A percentile compares a stretch with the other conserved stretches of the same genome.
phyloP scores from a whole-genome alignment of 2,113 vertebrate species.

The Chionis minor region DNA sequence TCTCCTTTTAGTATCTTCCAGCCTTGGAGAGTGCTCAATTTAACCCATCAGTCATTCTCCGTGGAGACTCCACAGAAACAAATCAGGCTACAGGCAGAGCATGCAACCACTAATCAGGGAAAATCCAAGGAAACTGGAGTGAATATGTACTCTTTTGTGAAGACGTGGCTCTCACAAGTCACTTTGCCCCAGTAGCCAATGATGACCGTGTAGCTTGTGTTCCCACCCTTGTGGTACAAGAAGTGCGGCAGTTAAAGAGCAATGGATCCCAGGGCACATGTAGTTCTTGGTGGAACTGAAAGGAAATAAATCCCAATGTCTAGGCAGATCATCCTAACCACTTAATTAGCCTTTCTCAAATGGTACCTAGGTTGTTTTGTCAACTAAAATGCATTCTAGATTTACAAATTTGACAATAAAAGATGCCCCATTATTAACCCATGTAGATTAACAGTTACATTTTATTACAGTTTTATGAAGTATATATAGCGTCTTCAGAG shows the following conservation, averaged over 20 bases:
- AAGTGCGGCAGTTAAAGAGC: neutral
- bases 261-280: neutral
- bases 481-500: neutral
- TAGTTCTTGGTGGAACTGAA: neutral
- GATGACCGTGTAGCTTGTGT: neutral
- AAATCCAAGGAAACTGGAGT: neutral
- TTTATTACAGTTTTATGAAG: neutral
- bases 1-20: neutral
- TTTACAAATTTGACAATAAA: neutral
- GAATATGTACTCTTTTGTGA: neutral
- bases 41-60: neutral
- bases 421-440: neutral
- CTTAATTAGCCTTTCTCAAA: neutral
- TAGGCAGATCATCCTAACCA: neutral
- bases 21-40: neutral
- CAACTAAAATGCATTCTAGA: neutral
- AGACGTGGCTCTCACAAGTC: neutral
- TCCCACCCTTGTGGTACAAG: neutral
- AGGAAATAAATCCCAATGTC: neutral
- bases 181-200: neutral
- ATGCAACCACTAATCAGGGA: neutral
- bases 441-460: neutral
- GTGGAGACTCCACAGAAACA: neutral
- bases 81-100: neutral
- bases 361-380: neutral